Evolutionary conservation across 2,113 vertebrate genomes (phyloP), one percentile per base, ranked within the genome.

Genomic region (Sander lucioperca): DNA sequence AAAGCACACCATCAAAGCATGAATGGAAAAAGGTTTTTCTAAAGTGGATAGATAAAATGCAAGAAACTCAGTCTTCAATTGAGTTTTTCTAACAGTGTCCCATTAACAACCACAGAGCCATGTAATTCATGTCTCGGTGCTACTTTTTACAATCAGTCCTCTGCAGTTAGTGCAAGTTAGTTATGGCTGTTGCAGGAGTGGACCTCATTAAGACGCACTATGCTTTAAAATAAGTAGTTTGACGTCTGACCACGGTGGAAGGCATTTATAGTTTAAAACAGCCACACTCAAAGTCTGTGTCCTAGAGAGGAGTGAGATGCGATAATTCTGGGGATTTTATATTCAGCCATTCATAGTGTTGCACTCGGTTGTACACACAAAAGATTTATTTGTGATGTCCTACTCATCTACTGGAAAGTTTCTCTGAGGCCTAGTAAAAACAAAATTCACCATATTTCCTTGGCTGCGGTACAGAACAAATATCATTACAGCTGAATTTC

Each of bases 401-500:
- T 21, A 65, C n/a, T 33, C n/a, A 16, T 23, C 0, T 4, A 45
- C 14, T 63, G 23, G 12, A 63, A 80, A 14, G 9, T 47, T 59
- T 75, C 13, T 25, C 25, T 64, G 21, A 21, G 27, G 57, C 19
- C 19, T 14, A 72, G 19, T 9, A 65, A 54, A n/a, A 79, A 33
- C 13, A 5, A 5, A 54, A 47, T 54, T 19, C 25, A 23, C 19
- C 50, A 9, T 47, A 0, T 33, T 48, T 64, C 9, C 19, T 69
- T 62, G 64, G 71, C 63, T 14, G 15, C 19, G 11, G 54, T 43
- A 30, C 54, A 61, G 30, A 56, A 36, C 23, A 47, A 71, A 68
- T 53, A 5, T 25, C 70, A 65, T 57, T 50, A 61, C 30, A 27
- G 25, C 6, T 63, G 19, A 10, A 63, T 69, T 69, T 69, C 59